A percentile compares a stretch with the other conserved stretches of the same genome.
These are phyloP conservation scores for Boulengeromyrus knoepffleri DNA, from an alignment of 2,113 vertebrate species.

Conservation along the genomic window DNA sequence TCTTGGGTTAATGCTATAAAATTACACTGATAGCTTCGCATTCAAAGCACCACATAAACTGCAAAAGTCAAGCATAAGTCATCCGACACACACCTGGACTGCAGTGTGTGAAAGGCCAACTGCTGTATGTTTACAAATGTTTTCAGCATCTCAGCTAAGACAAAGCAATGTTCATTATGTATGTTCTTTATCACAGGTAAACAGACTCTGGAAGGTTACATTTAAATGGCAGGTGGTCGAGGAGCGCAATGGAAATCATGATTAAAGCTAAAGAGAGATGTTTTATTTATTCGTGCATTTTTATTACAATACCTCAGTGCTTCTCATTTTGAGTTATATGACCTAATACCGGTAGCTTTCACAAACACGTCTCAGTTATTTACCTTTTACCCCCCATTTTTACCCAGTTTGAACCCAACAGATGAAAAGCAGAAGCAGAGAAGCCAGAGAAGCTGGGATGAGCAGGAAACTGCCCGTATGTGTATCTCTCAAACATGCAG, in stretches of 20 bases:
- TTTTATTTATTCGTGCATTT: conserved; percentile 4
- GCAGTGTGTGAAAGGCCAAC: not conserved
- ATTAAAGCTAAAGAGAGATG: not conserved
- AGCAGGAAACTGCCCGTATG: not conserved
- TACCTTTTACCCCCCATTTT: not conserved
- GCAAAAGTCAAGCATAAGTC: not conserved
- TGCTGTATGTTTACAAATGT: not conserved
- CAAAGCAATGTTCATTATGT: not conserved
- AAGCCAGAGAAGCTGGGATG: not conserved
- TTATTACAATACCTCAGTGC: not conserved
- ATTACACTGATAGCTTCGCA: not conserved
- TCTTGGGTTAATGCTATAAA: not conserved
- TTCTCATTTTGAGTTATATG: not conserved
- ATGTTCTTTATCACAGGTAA: not conserved
- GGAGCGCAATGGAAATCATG: not conserved
- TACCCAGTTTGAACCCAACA: not conserved
- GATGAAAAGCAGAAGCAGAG: not conserved
- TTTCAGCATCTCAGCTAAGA: not conserved
- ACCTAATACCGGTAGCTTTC: not conserved
- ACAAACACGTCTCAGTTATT: not conserved
- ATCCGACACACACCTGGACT: not conserved
- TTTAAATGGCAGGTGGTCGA: not conserved
- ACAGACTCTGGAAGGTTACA: not conserved
- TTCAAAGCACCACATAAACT: not conserved
- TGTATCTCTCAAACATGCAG: not conserved